Conservation (phyloP, 2,113 vertebrate genomes). For the Psophia crepitans region DNA sequence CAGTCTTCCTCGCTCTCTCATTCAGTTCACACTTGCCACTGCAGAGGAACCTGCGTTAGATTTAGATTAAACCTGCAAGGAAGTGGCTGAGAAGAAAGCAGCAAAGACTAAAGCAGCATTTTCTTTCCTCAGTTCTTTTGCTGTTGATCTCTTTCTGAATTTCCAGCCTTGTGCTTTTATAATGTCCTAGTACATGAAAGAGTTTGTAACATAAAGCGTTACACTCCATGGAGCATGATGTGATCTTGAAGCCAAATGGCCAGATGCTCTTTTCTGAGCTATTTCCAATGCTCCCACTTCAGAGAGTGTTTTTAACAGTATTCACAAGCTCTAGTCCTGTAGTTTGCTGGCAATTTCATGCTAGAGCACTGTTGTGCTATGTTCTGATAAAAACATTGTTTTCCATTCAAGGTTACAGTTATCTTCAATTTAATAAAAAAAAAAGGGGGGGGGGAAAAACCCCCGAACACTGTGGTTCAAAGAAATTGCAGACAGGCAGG, state of each 20-base stretch:
- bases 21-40: not conserved
- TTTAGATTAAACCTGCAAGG: not conserved
- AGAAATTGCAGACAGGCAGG: not conserved
- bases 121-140: not conserved
- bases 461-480: not conserved
- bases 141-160: not conserved
- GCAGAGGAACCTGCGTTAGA: not conserved
- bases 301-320: not conserved
- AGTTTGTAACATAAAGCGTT: constrained; percentile 48
- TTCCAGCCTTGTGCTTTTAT: constrained; percentile 39
- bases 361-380: not conserved
- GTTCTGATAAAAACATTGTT: constrained; percentile 29
- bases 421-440: not conserved
- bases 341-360: constrained; percentile 36
- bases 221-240: constrained; percentile 30
- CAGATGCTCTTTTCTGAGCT: constrained; percentile 59
- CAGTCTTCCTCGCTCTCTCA: not conserved
- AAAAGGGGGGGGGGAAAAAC: not conserved
- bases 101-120: not conserved
- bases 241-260: constrained; percentile 45
- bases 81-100: not conserved
- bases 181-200: constrained; percentile 42
- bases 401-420: not conserved
- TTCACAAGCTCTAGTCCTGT: not conserved
- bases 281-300: constrained; percentile 40